These are phyloP conservation scores for Dunckerocampus dactyliophorus DNA, from an alignment of 2,113 vertebrate species.

Conservation along the genomic window DNA sequence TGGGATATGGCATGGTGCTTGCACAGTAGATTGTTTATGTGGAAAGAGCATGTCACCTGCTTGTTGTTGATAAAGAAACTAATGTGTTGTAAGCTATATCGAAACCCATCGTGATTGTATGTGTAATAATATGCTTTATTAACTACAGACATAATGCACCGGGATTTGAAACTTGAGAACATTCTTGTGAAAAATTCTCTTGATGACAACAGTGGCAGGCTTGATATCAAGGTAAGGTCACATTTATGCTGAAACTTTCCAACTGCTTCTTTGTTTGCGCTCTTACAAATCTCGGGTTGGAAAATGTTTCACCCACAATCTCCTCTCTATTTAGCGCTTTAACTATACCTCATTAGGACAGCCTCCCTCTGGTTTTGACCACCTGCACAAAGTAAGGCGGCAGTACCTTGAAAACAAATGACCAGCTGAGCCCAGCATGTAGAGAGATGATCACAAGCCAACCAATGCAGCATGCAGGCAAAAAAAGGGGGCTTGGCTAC, in stretches of 20 bases:
- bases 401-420: slow-evolving; percentile 47
- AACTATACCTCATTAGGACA: slow-evolving; percentile 53
- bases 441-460: slow-evolving; percentile 36
- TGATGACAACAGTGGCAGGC: slow-evolving; percentile 65
- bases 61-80: neutral
- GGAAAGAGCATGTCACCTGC: neutral
- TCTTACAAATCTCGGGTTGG: slow-evolving; percentile 9
- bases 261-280: slow-evolving; percentile 1
- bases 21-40: neutral
- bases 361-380: slow-evolving; percentile 40
- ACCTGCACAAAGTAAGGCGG: slow-evolving; percentile 29
- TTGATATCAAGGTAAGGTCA: slow-evolving; percentile 83
- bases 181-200: slow-evolving; percentile 85
- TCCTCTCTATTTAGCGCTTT: slow-evolving; percentile 34
- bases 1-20: neutral
- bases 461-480: slow-evolving; percentile 37
- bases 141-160: slow-evolving; percentile 79
- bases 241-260: slow-evolving; percentile 13
- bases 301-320: slow-evolving; percentile 4
- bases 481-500: slow-evolving; percentile 25
- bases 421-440: slow-evolving; percentile 44
- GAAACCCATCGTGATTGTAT: neutral
- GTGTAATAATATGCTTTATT: neutral
- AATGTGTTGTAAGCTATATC: neutral
- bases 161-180: slow-evolving; percentile 88